phyloP scores from a whole-genome alignment of 2,797 vertebrate species.

The Sebastes oblongus region DNA sequence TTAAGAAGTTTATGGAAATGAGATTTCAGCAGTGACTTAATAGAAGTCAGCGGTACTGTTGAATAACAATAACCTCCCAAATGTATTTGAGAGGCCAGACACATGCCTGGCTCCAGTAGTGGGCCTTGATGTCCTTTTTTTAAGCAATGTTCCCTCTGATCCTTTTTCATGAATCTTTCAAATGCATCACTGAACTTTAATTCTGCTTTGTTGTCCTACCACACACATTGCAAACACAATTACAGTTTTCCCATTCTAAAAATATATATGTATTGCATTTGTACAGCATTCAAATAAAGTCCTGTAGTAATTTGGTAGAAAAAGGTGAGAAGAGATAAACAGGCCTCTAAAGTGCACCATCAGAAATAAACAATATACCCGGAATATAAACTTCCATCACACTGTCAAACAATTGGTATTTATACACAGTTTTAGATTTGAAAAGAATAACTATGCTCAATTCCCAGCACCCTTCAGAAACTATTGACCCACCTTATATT shows the following conservation, averaged over 20 bases:
- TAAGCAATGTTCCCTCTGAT: constrained; percentile 25
- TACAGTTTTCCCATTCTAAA: not conserved
- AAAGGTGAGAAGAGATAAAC: not conserved
- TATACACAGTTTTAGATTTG: not conserved
- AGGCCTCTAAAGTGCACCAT: not conserved
- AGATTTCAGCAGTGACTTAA: constrained; percentile 13
- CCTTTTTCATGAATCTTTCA: constrained; percentile 48
- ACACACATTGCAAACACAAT: not conserved
- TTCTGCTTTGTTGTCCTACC: constrained; percentile 1
- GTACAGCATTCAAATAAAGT: constrained; percentile 7
- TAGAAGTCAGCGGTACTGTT: not conserved
- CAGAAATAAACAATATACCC: not conserved
- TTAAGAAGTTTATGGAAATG: not conserved
- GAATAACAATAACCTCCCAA: constrained; percentile 19
- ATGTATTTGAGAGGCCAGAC: constrained; percentile 6
- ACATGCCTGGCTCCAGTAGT: not conserved
- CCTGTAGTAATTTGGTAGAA: not conserved
- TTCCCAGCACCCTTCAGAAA: not conserved
- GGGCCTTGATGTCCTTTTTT: constrained; percentile 11
- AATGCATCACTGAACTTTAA: constrained; percentile 30
- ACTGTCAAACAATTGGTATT: not conserved
- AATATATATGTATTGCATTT: not conserved
- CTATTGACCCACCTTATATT: not conserved
- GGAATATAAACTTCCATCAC: not conserved
- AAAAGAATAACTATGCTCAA: not conserved